Evolutionary conservation across 2,113 vertebrate species (phyloP), one percentile per base, ranked within the genome.

Genomic region (Entomyzon cyanotis): DNA sequence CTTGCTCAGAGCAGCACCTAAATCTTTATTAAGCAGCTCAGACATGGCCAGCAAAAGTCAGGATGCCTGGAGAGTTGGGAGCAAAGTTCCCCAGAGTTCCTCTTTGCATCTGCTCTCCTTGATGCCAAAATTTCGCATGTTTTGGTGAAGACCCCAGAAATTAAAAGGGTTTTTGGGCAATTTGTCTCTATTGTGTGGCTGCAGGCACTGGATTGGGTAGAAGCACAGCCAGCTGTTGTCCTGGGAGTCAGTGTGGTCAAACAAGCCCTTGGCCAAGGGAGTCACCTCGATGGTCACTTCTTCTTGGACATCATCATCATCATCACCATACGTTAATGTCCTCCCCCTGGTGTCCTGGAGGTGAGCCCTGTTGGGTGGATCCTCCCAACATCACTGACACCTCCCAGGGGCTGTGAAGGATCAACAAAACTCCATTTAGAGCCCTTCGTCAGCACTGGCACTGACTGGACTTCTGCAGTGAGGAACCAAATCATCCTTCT

Each of bases 141-240:
- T 96, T 22, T 96, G 93, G 59, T 98, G 97, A 68, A 98, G 91
- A 12, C 98, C 97, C 98, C 98, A 98, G 52, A 98, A 98, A 74
- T 97, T 21, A 74, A 98, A 98, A 33, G 98, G 98, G 70, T 97
- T 98, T 73, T 98, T 91, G 1, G 98, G 98, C 10, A 98, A 89
- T 56, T 96, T 95, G 89, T 98, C 97, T 59, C 85, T 95, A 10
- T 78, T 81, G 4, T 78, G 85, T 18, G 98, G 90, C 8, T 79
- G 74, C 2, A 93, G 93, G 68, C 97, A 98, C 10, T 98, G 97
- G 5, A 98, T 31, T 21, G 35, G 44, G 37, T 37, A 27, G 37
- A 44, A 52, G 88, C 98, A 99, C 50, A 98, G 97, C 98, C 98
- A 99, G 31, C 39, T 79, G 77, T 97, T 78, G 2, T 96, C 88